Evolutionary conservation across 2,113 vertebrate genomes (phyloP), one percentile per base, ranked within the genome.

Genomic region (Eclectus roratus): DNA sequence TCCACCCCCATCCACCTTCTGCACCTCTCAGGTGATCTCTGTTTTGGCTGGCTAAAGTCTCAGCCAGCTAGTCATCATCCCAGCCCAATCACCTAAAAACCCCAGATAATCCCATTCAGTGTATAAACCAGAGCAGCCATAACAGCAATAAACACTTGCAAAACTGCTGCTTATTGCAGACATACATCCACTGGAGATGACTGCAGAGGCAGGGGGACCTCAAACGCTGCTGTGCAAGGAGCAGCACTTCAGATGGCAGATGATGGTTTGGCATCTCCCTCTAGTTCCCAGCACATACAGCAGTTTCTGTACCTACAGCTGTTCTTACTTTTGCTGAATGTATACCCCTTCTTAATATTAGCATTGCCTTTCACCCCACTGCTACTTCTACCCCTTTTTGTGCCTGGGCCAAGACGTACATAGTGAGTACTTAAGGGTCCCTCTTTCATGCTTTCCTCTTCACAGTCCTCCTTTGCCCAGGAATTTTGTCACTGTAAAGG

Each of bases 51-150:
- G 29, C 6, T 78, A 24, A 9, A 68, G 60, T 63, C 82, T 91
- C 88, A 93, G 68, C 20, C 64, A 43, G 49, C 58, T 85, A 88
- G 66, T 80, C 29, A 0, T 88, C 74, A 80, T 83, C 53, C 66
- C 76, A 91, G 74, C 46, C 87, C 88, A 87, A 10, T 88, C 91
- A 85, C 82, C 85, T 94, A 78, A 89, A 80, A 74, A 19, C 68
- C 55, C 16, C 0, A 0, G 68, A 58, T 88, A 95, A 97, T 91
- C 72, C 68, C 79, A 93, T 94, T 85, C 41, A 60, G 68, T 68
- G 76, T 52, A 49, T 73, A 91, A 96, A 91, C 23, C 68, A 58
- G 25, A 71, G 64, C 88, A 68, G 64, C 74, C 50, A 10, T 61
- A 90, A 31, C 60, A 56, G 28, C 1, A 1, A 47, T 80, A 84